A percentile compares a stretch with the other conserved stretches of the same genome.
Conservation (phyloP, 2,888 invertebrate genomes). For the Drosophila peninsularis region DNA sequence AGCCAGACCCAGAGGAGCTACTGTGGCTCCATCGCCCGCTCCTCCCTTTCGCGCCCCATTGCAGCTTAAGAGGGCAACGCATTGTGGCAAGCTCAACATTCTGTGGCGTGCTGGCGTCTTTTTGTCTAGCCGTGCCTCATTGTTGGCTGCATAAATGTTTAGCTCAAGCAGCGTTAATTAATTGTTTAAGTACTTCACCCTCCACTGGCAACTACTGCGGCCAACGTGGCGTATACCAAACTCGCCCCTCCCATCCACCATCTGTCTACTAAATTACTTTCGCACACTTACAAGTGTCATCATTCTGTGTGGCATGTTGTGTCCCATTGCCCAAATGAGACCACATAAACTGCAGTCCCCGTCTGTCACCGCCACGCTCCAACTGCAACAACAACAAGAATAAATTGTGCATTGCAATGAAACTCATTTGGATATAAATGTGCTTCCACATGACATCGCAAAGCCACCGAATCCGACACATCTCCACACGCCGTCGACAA, state of each 20-base stretch:
- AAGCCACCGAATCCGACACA: background rate
- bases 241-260: constrained; percentile 4
- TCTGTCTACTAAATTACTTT: constrained; percentile 60
- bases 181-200: constrained; percentile 75
- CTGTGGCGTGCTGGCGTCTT: constrained; percentile 37
- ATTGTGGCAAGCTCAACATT: constrained; percentile 45
- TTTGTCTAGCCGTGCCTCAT: constrained; percentile 50
- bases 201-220: constrained; percentile 40
- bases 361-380: constrained; percentile 28
- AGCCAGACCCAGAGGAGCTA: constrained; percentile 21
- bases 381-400: constrained; percentile 15
- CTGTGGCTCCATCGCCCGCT: too few species aligned
- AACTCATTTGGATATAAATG: constrained; percentile 11
- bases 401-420: constrained; percentile 23
- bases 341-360: constrained; percentile 61
- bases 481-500: constrained; percentile 24
- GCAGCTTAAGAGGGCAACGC: constrained; percentile 27
- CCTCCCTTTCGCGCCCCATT: background rate
- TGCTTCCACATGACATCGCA: background rate
- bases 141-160: constrained; percentile 59
- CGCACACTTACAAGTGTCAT: constrained; percentile 72
- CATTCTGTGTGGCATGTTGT: constrained; percentile 53
- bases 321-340: constrained; percentile 57
- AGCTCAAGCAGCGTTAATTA: constrained; percentile 70
- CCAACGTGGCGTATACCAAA: constrained; percentile 52